Percentiles rank a stretch among this genome's conserved stretches.
Conservation (phyloP, 2,113 vertebrate genomes). For the Sylvietta virens region DNA sequence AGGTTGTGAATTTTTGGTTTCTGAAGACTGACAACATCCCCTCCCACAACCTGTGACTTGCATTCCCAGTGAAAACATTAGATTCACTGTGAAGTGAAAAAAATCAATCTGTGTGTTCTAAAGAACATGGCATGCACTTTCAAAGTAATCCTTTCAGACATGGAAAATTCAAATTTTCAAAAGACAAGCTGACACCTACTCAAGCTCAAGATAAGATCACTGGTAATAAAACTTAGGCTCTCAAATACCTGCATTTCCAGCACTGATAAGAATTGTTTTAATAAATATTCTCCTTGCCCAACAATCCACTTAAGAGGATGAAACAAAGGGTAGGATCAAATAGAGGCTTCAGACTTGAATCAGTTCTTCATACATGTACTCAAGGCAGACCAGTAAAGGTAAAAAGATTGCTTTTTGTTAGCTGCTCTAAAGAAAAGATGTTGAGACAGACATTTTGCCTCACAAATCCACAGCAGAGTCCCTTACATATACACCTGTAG, state of each 20-base stretch:
- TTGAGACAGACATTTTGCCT: neutral
- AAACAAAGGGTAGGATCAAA: neutral
- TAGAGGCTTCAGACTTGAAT: neutral
- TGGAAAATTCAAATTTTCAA: neutral
- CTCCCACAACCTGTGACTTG: neutral
- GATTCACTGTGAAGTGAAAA: neutral
- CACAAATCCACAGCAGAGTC: neutral
- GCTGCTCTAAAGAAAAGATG: neutral
- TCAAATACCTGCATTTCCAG: neutral
- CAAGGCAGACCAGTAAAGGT: neutral
- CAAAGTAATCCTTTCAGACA: neutral
- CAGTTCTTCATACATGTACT: neutral
- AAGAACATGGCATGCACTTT: neutral
- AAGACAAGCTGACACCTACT: neutral
- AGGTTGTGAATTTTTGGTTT: neutral
- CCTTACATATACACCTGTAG: neutral
- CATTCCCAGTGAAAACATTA: neutral
- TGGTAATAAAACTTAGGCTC: neutral
- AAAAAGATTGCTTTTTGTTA: neutral
- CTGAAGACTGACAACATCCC: neutral
- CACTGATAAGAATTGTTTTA: neutral
- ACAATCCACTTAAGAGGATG: neutral
- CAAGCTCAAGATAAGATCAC: neutral
- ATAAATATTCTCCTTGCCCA: neutral
- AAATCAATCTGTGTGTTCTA: neutral